Conservation (phyloP, 2,888 invertebrate species). For the Torymus auratus region DNA sequence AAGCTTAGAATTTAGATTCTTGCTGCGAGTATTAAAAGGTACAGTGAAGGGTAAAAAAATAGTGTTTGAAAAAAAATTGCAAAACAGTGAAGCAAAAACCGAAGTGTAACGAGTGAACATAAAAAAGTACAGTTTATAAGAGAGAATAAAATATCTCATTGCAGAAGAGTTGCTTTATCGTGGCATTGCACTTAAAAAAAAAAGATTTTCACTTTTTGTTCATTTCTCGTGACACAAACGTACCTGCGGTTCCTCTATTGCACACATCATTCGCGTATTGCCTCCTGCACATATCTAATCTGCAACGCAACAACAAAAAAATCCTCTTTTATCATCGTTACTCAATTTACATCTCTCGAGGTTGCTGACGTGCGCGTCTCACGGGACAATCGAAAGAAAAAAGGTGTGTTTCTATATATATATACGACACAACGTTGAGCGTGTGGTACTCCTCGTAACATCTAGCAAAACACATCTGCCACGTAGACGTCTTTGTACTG, state of each 20-base stretch:
- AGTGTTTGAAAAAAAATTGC: constrained; percentile 55
- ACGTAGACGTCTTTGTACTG: constrained; percentile 14
- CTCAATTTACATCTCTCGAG: constrained; percentile 57
- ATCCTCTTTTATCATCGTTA: constrained; percentile 73
- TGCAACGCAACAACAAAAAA: constrained; percentile 85
- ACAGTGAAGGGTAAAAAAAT: constrained; percentile 30
- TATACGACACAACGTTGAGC: constrained; percentile 38
- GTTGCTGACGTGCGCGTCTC: constrained; percentile 55
- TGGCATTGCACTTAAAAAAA: neutral
- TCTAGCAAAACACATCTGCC: constrained; percentile 30
- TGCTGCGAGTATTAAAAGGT: constrained; percentile 42
- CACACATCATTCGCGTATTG: constrained; percentile 95
- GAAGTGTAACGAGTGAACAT: constrained; percentile 12
- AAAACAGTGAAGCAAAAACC: constrained; percentile 49
- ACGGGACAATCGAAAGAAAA: constrained; percentile 52
- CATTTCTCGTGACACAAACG: constrained; percentile 73
- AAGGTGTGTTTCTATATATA: neutral
- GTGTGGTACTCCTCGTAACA: constrained; percentile 19
- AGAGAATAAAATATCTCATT: constrained; percentile 44
- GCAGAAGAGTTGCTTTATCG: constrained; percentile 20
- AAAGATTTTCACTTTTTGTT: constrained; percentile 39
- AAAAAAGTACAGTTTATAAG: neutral
- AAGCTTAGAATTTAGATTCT: constrained; percentile 45
- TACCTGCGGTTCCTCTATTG: constrained; percentile 99
- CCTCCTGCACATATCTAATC: constrained; percentile 99